These are phyloP conservation scores for Herpailurus yagouaroundi DNA, from an alignment of 2,113 vertebrate genomes.

Conservation along the genomic window DNA sequence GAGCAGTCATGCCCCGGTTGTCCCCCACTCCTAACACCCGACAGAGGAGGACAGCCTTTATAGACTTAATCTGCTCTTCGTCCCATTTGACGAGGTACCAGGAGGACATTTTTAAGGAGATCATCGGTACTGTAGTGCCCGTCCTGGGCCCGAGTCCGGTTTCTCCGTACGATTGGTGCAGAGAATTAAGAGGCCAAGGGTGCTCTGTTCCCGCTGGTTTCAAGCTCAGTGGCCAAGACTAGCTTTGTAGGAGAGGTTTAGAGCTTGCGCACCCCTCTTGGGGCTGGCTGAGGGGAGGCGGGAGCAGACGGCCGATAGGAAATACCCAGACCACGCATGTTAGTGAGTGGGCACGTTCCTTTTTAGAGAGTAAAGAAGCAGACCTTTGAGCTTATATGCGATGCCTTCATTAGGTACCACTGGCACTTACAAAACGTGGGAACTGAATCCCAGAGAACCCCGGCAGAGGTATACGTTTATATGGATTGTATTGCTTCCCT, in stretches of 20 bases:
- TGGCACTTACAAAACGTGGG: conserved; percentile 80
- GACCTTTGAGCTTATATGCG: conserved; percentile 56
- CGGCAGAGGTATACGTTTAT: conserved; percentile 79
- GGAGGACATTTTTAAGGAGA: conserved; percentile 63
- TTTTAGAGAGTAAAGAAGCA: conserved; percentile 57
- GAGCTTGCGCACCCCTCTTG: conserved; percentile 43
- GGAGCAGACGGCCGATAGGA: conserved; percentile 45
- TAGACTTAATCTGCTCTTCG: conserved; percentile 30
- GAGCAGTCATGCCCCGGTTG: conserved; percentile 27
- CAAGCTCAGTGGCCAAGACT: conserved; percentile 51
- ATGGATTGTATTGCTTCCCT: conserved; percentile 83
- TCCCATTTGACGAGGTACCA: conserved; percentile 20
- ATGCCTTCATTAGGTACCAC: conserved; percentile 71
- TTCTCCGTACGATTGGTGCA: conserved; percentile 52
- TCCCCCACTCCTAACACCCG: background rate
- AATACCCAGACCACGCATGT: background rate
- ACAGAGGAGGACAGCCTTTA: conserved; percentile 56
- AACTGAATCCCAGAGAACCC: conserved; percentile 79
- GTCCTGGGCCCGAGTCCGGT: conserved; percentile 34
- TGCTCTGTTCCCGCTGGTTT: conserved; percentile 60
- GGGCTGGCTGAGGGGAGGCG: conserved; percentile 71
- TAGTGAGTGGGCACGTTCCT: conserved; percentile 34
- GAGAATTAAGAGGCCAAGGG: conserved; percentile 57
- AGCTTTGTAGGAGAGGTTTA: conserved; percentile 66
- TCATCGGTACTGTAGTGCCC: conserved; percentile 43